Percentiles rank a stretch among this genome's conserved stretches.
These are phyloP conservation scores for Saccostrea cuccullata DNA, from an alignment of 1,140 invertebrate species.

Conservation along the genomic window DNA sequence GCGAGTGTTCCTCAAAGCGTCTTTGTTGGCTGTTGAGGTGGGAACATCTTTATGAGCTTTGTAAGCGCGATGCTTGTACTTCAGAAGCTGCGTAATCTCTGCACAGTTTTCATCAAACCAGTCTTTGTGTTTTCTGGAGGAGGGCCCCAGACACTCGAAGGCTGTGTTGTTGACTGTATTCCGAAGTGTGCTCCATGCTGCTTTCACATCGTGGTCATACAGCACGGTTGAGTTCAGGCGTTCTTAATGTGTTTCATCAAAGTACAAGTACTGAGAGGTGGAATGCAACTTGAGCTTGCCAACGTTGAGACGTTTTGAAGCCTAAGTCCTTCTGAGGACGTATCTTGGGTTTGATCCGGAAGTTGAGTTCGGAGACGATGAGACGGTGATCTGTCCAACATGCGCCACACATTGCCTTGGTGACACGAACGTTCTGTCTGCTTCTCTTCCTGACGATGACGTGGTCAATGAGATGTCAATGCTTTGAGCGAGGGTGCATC, in stretches of 20 bases:
- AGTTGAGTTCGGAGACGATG: background rate
- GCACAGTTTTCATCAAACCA: background rate
- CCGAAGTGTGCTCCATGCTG: background rate
- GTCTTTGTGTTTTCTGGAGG: background rate
- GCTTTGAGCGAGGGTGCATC: background rate
- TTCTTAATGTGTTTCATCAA: background rate
- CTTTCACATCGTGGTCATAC: background rate
- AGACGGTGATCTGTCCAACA: too few species aligned
- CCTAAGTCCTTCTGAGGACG: background rate
- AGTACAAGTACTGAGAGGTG: background rate
- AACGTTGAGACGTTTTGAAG: too few species aligned
- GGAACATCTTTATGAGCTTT: background rate
- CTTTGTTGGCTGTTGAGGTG: background rate
- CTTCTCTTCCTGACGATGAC: background rate
- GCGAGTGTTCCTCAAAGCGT: background rate
- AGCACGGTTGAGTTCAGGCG: background rate
- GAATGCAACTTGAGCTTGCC: background rate
- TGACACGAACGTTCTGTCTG: background rate
- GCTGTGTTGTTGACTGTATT: background rate
- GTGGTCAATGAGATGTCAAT: background rate
- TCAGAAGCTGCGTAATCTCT: background rate
- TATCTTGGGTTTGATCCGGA: background rate
- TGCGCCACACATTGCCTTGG: background rate
- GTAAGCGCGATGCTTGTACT: background rate
- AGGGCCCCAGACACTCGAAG: background rate